A percentile compares a stretch with the other conserved stretches of the same genome.
Conservation (phyloP, 2,113 vertebrate species). For the Ctenomys sociabilis region DNA sequence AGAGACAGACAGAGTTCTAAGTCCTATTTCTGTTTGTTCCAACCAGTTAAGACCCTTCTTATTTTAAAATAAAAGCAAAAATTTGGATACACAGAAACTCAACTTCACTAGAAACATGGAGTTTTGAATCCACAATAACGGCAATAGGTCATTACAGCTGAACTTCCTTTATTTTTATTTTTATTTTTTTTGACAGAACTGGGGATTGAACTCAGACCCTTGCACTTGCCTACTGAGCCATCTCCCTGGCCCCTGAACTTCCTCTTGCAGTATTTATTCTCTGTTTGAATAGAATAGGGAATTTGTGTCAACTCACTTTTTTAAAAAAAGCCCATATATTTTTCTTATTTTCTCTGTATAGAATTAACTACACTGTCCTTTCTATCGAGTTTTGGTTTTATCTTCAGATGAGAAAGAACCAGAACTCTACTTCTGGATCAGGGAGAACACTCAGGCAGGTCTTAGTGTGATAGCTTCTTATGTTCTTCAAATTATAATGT, state of each 20-base stretch:
- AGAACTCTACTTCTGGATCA: neutral
- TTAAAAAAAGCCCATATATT: neutral
- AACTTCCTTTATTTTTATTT: no score
- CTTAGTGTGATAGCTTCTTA: neutral
- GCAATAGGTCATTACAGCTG: slow-evolving; percentile 21
- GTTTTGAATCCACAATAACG: slow-evolving; percentile 39
- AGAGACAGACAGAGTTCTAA: slow-evolving; percentile 23
- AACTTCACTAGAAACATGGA: neutral
- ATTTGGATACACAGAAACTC: slow-evolving; percentile 28
- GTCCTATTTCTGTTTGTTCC: neutral
- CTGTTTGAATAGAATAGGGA: neutral
- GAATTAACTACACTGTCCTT: neutral
- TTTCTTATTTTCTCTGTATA: neutral
- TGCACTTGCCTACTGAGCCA: no score
- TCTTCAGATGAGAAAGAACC: neutral
- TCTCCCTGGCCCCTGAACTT: no score
- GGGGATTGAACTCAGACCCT: no score
- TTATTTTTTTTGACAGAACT: no score
- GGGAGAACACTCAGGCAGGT: neutral
- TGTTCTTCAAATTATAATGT: neutral
- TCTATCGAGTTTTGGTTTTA: neutral
- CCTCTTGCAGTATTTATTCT: neutral
- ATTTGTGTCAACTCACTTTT: neutral
- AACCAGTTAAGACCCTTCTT: slow-evolving; percentile 40
- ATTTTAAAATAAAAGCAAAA: slow-evolving; percentile 57